Evolutionary conservation across 1,140 invertebrate species (phyloP).

Genomic region (Heliconius himera): DNA sequence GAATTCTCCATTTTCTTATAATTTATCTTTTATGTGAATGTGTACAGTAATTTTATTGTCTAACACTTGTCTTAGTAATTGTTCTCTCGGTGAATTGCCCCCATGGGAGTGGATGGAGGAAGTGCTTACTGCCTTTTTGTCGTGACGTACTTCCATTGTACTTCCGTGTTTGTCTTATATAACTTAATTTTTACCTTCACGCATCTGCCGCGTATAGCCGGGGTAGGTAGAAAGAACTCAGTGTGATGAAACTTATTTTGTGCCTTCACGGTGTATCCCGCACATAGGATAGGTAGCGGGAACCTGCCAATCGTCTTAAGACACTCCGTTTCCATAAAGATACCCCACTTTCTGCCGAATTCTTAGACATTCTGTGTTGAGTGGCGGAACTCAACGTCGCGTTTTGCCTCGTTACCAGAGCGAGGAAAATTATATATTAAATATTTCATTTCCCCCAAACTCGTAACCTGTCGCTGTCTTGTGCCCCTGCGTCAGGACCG

Average conservation of each 20-base stretch:
- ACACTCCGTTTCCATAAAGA: no score
- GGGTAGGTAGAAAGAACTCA: not conserved
- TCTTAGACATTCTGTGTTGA: no score
- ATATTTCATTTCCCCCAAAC: no score
- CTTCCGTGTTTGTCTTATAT: not conserved
- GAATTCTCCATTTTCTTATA: not conserved
- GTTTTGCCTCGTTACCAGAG: no score
- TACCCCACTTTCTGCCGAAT: no score
- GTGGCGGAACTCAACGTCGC: no score
- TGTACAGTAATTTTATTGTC: constrained; percentile 1
- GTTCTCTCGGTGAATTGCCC: not conserved
- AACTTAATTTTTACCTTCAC: not conserved
- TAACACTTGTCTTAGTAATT: not conserved
- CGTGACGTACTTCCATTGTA: not conserved
- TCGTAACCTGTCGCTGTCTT: no score
- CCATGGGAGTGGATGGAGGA: constrained; percentile 1
- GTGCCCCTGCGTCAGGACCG: no score
- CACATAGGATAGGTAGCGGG: no score
- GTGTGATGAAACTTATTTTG: not conserved
- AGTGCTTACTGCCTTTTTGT: constrained; percentile 3
- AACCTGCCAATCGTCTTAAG: no score
- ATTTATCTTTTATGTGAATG: not conserved
- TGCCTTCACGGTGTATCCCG: no score
- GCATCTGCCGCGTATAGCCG: not conserved
- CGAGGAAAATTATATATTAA: no score